These are phyloP conservation scores for Porphyrio hochstetteri DNA, from an alignment of 2,113 vertebrate species.

Conservation along the genomic window DNA sequence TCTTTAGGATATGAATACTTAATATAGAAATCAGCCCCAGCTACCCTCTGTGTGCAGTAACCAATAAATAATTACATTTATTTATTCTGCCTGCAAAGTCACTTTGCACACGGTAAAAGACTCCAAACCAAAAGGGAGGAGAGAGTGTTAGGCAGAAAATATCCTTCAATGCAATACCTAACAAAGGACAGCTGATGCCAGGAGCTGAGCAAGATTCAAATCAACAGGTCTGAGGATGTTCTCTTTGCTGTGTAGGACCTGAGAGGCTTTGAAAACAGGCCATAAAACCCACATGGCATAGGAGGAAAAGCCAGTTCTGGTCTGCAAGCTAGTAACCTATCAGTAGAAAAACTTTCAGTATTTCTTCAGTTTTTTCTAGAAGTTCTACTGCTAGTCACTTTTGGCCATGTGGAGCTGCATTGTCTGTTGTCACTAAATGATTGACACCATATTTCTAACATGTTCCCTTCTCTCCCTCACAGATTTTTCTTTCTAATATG, in stretches of 20 bases:
- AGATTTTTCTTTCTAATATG: background rate
- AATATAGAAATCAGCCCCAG: background rate
- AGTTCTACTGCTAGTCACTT: background rate
- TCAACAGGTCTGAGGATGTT: background rate
- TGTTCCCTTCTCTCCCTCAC: background rate
- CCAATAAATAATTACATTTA: background rate
- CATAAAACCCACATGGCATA: background rate
- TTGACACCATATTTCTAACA: background rate
- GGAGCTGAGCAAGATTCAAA: background rate
- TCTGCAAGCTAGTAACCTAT: background rate
- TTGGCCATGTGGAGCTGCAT: background rate
- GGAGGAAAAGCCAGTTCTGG: background rate
- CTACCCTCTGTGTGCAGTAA: background rate
- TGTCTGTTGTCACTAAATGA: background rate
- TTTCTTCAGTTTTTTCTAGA: background rate
- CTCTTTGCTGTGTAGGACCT: fast-evolving
- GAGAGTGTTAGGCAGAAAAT: background rate
- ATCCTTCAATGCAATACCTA: background rate
- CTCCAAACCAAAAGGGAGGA: background rate
- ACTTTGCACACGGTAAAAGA: background rate
- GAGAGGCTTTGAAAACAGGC: background rate
- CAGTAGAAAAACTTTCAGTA: fast-evolving
- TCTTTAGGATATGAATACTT: background rate
- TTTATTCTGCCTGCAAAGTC: background rate
- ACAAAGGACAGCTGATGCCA: background rate